Evolutionary conservation across 1,140 invertebrate species (phyloP).

Genomic region (Lithobius niger): DNA sequence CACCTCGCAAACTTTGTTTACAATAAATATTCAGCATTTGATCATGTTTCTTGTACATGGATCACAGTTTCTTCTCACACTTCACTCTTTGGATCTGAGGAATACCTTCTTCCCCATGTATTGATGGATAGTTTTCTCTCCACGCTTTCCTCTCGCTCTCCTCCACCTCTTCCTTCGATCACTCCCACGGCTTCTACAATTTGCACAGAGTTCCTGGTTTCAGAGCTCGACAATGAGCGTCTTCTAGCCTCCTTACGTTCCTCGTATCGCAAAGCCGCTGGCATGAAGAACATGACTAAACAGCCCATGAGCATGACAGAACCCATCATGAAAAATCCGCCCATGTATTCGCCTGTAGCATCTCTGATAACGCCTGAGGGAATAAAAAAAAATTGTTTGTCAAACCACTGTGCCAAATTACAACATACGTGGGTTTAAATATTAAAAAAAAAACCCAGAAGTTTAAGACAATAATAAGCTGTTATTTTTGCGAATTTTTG

Average conservation of each 20-base stretch:
- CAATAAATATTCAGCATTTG: too few species aligned
- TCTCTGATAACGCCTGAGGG: conserved; percentile 6
- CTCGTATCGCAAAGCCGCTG: neutral
- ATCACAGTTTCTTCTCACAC: too few species aligned
- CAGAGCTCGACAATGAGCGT: neutral
- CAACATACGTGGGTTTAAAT: neutral
- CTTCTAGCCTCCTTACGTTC: neutral
- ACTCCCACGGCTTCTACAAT: too few species aligned
- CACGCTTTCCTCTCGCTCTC: neutral
- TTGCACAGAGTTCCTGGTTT: too few species aligned
- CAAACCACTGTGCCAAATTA: neutral
- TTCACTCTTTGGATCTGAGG: neutral
- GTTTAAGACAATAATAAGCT: too few species aligned
- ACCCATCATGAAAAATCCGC: conserved; percentile 5
- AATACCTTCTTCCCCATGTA: neutral
- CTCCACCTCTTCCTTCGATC: neutral
- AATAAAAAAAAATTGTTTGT: conserved; percentile 6
- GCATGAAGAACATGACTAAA: neutral
- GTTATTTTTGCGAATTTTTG: too few species aligned
- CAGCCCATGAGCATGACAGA: neutral
- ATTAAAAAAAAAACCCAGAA: neutral
- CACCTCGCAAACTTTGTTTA: too few species aligned
- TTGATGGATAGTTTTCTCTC: neutral
- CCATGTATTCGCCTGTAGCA: neutral
- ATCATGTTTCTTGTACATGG: too few species aligned